Conservation (phyloP, 1,140 invertebrate genomes). For the Steinernema feltiae region DNA sequence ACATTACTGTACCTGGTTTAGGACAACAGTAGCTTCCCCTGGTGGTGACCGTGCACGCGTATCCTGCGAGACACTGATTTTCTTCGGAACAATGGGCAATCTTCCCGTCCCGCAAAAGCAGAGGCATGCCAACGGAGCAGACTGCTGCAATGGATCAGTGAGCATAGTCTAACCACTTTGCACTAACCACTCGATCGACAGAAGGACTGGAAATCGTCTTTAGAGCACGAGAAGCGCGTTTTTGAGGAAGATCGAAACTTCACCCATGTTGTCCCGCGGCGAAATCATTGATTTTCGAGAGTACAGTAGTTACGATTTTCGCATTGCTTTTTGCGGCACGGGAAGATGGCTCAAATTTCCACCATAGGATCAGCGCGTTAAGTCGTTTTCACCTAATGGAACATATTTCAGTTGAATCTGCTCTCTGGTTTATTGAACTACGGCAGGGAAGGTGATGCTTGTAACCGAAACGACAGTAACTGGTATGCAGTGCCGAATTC, state of each 20-base stretch:
- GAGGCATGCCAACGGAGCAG: conserved; percentile 22
- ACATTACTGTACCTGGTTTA: background rate
- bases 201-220: background rate
- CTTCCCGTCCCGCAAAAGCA: conserved; percentile 13
- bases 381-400: too few species aligned
- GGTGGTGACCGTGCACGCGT: conserved; percentile 19
- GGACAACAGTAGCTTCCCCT: conserved; percentile 29
- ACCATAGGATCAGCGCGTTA: too few species aligned
- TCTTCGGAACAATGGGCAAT: conserved; percentile 23
- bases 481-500: conserved; percentile 24
- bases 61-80: conserved; percentile 19
- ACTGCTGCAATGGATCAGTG: background rate
- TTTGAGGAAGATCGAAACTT: too few species aligned
- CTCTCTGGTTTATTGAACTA: conserved; percentile 13
- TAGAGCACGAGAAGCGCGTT: too few species aligned
- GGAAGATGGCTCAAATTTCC: too few species aligned
- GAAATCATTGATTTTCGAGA: too few species aligned
- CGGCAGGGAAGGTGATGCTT: conserved; percentile 21
- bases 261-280: too few species aligned
- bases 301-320: too few species aligned
- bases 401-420: background rate
- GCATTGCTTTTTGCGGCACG: too few species aligned
- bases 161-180: background rate
- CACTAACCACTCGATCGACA: conserved; percentile 18
- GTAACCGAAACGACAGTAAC: conserved; percentile 21